Evolutionary conservation across 2,113 vertebrate species (phyloP).

Genomic region (human): GRCh38 chr1:207046501-207047000

Average conservation of each 20-base stretch:
- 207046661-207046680: constrained; percentile 32
- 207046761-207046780: constrained; percentile 5
- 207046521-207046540: constrained; percentile 9
- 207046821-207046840: neutral
- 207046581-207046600: neutral
- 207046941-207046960: constrained; percentile 28
- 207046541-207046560: neutral
- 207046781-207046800: constrained; percentile 50
- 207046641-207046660: constrained; percentile 23
- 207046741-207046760: constrained; percentile 30
- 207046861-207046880: constrained; percentile 43
- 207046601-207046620: neutral
- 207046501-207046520: constrained; percentile 46
- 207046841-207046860: constrained; percentile 1
- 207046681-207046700: constrained; percentile 34
- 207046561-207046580: constrained; percentile 18
- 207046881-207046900: constrained; percentile 55
- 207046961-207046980: constrained; percentile 26
- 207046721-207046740: constrained; percentile 38
- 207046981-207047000: constrained; percentile 13
- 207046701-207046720: neutral
- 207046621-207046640: neutral
- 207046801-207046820: constrained; percentile 29
- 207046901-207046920: constrained; percentile 51
- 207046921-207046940: constrained; percentile 38